Conservation (phyloP, 2,888 invertebrate species). For the Rhagium mordax region DNA sequence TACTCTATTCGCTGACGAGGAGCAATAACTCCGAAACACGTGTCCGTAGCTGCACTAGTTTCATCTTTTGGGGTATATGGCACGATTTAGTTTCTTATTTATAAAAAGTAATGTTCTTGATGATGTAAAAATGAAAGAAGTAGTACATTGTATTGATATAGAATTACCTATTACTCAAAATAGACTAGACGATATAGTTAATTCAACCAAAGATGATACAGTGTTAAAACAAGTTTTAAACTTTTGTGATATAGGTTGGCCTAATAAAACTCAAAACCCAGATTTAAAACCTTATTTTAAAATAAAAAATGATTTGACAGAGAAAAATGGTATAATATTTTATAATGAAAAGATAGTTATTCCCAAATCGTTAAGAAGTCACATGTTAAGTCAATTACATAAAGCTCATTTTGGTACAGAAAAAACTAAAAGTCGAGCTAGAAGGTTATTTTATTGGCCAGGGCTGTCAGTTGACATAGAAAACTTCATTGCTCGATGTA, state of each 20-base stretch:
- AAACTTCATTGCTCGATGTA: constrained; percentile 36
- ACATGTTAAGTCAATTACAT: constrained; percentile 56
- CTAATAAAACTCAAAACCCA: background rate
- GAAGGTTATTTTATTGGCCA: constrained; percentile 61
- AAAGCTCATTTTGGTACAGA: constrained; percentile 59
- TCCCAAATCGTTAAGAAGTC: constrained; percentile 40
- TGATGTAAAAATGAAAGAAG: background rate
- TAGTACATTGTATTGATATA: constrained; percentile 26
- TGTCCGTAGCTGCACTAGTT: too few relatives aligned
- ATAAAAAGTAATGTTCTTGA: background rate
- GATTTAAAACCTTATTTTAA: constrained; percentile 2
- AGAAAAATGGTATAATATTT: constrained; percentile 23
- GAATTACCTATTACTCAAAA: constrained; percentile 17
- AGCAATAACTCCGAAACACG: too few relatives aligned
- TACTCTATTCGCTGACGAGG: too few relatives aligned
- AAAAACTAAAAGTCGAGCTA: constrained; percentile 57
- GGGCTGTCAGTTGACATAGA: constrained; percentile 57
- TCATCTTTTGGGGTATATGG: too few relatives aligned
- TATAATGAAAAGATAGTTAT: constrained; percentile 17
- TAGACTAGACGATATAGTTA: constrained; percentile 2
- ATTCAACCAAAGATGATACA: background rate
- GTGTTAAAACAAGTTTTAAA: background rate
- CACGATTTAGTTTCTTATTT: too few relatives aligned
- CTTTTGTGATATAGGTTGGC: background rate
- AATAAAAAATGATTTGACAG: constrained; percentile 4